A percentile compares a stretch with the other conserved stretches of the same genome.
phyloP scores from a whole-genome alignment of 2,888 invertebrate genomes.

The Watsonalla binaria region DNA sequence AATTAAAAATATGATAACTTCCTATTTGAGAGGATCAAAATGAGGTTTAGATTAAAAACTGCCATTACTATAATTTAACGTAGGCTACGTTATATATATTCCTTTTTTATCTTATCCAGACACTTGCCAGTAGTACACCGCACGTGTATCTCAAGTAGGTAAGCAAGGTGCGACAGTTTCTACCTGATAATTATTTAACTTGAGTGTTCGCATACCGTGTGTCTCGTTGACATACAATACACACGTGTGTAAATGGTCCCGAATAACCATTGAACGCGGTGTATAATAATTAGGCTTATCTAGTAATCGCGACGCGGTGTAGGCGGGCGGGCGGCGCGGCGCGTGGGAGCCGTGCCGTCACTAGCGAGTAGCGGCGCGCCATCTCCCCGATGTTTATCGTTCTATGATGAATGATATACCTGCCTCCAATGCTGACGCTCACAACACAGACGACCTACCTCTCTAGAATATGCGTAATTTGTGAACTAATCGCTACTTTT shows the following conservation, averaged over 20 bases:
- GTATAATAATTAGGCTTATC: constrained; percentile 16
- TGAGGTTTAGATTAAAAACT: too few relatives aligned
- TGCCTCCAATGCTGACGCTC: constrained; percentile 10
- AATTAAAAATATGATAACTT: neutral
- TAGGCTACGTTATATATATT: too few relatives aligned
- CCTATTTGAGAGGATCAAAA: neutral
- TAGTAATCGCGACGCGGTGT: constrained; percentile 12
- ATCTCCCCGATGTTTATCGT: constrained; percentile 50
- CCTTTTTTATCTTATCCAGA: too few relatives aligned
- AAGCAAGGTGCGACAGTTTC: too few relatives aligned
- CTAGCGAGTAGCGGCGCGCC: constrained; percentile 23
- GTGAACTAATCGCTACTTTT: too few relatives aligned
- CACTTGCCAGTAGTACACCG: too few relatives aligned
- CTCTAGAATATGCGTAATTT: too few relatives aligned
- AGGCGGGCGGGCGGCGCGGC: constrained; percentile 21
- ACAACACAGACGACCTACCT: too few relatives aligned
- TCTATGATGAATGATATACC: constrained; percentile 46
- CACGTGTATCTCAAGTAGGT: too few relatives aligned
- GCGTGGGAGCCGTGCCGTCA: constrained; percentile 27
- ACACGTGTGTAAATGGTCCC: neutral
- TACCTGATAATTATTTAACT: too few relatives aligned
- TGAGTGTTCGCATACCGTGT: neutral
- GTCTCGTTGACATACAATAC: neutral
- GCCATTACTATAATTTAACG: too few relatives aligned
- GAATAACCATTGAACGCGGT: neutral